Evolutionary conservation across 2,888 invertebrate genomes (phyloP).

Genomic region (Dryadula phaetusa): DNA sequence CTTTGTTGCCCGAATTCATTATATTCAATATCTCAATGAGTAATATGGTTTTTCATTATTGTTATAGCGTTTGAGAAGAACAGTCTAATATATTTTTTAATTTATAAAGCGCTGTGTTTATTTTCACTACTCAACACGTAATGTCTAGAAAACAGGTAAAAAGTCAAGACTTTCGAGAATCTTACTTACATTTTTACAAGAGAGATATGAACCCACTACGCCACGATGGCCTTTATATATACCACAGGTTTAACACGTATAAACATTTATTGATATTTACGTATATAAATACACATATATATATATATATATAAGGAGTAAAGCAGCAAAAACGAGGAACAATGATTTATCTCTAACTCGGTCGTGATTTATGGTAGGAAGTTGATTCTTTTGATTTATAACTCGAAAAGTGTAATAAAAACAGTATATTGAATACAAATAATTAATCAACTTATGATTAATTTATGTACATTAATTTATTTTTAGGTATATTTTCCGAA

Average conservation of each 20-base stretch:
- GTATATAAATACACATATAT: neutral
- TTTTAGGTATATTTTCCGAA: neutral
- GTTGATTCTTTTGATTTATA: constrained; percentile 31
- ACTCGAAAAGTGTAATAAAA: neutral
- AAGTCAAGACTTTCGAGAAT: too few species aligned
- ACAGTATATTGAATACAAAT: constrained; percentile 1
- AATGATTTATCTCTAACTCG: constrained; percentile 33
- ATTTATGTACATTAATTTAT: neutral
- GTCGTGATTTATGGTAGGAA: constrained; percentile 34
- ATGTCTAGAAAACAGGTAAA: too few species aligned
- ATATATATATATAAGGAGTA: neutral
- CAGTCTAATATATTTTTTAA: too few species aligned
- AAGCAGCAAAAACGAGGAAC: neutral
- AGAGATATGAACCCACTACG: too few species aligned
- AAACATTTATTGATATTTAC: neutral
- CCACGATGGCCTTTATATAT: too few species aligned
- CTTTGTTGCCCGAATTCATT: too few species aligned
- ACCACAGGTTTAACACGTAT: neutral
- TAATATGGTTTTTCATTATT: too few species aligned
- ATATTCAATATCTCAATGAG: too few species aligned
- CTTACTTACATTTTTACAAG: too few species aligned
- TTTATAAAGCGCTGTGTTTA: too few species aligned
- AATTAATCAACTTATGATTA: neutral
- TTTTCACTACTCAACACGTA: too few species aligned
- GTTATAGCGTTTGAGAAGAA: too few species aligned